A percentile compares a stretch with the other conserved stretches of the same genome.
Evolutionary conservation across 2,797 vertebrate species (phyloP).

Genomic region (Dromococcyx pavoninus): DNA sequence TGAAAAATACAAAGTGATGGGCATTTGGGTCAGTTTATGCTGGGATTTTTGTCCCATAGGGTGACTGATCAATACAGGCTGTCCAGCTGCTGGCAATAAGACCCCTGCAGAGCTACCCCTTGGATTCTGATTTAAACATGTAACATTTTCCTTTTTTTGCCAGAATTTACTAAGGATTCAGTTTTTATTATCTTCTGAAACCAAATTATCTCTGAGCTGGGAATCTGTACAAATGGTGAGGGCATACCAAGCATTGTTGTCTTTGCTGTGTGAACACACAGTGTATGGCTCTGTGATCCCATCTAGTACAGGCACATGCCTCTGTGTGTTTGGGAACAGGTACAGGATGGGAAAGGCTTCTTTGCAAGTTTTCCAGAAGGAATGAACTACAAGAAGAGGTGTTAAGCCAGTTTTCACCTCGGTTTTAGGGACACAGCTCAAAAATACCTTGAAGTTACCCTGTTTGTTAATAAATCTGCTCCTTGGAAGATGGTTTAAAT

Average conservation of each 20-base stretch:
- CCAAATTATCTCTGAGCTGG: not conserved
- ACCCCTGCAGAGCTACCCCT: not conserved
- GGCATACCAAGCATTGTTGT: not conserved
- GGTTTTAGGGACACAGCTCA: not conserved
- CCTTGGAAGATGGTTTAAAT: not conserved
- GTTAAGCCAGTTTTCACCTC: not conserved
- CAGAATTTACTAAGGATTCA: not conserved
- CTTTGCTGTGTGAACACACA: fast-evolving
- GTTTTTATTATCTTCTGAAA: not conserved
- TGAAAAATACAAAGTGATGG: not conserved
- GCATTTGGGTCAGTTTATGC: not conserved
- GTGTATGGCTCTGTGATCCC: not conserved
- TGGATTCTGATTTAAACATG: not conserved
- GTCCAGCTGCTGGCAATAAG: not conserved
- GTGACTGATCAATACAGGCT: not conserved
- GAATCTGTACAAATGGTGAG: not conserved
- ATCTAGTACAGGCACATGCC: not conserved
- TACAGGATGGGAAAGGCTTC: not conserved
- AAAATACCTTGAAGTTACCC: not conserved
- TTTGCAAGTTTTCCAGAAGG: not conserved
- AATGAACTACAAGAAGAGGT: not conserved
- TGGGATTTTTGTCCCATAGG: not conserved
- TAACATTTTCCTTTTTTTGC: not conserved
- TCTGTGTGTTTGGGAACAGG: not conserved
- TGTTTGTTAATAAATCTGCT: not conserved